These are phyloP conservation scores for Willisornis vidua DNA, from an alignment of 2,113 vertebrate species.

Conservation along the genomic window DNA sequence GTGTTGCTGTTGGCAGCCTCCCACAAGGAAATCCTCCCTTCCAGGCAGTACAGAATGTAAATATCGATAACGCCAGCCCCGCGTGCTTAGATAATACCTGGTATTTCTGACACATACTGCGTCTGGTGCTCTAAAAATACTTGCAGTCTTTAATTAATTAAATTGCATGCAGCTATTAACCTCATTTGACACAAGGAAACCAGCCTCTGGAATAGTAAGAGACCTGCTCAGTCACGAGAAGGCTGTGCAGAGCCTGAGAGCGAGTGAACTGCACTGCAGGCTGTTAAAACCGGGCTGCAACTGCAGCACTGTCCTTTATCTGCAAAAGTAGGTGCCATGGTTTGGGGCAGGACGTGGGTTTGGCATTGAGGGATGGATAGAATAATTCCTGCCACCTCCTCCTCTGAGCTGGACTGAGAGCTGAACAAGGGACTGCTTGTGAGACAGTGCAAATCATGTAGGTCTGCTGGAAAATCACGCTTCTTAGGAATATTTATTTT, in stretches of 20 bases:
- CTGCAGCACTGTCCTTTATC: not conserved
- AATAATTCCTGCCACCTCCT: not conserved
- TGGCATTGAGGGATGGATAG: not conserved
- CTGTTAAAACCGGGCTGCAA: not conserved
- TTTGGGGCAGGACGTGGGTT: not conserved
- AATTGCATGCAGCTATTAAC: slow-evolving; percentile 34
- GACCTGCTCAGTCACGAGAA: not conserved
- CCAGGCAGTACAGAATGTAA: not conserved
- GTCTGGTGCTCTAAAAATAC: slow-evolving; percentile 16
- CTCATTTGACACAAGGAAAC: slow-evolving; percentile 38
- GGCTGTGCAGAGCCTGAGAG: not conserved
- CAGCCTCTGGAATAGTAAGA: not conserved
- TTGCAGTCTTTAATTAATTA: not conserved
- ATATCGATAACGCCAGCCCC: slow-evolving; percentile 14
- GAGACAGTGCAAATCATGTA: rapidly evolving
- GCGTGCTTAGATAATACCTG: not conserved
- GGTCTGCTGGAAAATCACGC: not conserved
- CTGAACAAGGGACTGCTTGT: rapidly evolving
- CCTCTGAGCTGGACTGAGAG: not conserved
- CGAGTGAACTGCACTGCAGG: not conserved
- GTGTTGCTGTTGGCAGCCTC: not conserved
- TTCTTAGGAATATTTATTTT: not conserved
- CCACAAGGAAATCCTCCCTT: not conserved
- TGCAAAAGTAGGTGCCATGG: not conserved
- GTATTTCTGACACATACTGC: not conserved